Evolutionary conservation across 2,113 vertebrate species (phyloP).

Genomic region (Thymallus thymallus): DNA sequence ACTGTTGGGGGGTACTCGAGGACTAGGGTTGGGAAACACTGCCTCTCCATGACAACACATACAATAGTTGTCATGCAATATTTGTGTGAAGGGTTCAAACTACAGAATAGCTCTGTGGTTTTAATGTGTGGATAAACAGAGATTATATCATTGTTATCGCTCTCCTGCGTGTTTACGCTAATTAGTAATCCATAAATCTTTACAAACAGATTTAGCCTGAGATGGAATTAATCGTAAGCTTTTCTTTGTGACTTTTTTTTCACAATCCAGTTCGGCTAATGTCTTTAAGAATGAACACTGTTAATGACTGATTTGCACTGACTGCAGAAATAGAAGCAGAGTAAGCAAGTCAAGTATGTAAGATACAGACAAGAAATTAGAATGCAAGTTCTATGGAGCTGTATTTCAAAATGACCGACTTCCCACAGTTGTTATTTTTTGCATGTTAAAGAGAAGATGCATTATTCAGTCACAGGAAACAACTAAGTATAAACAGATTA

Average conservation of each 20-base stretch:
- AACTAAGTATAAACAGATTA: slow-evolving; percentile 77
- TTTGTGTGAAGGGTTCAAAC: slow-evolving; percentile 30
- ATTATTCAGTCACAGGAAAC: slow-evolving; percentile 69
- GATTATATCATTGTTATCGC: slow-evolving; percentile 71
- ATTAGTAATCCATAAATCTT: slow-evolving; percentile 72
- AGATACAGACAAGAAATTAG: slow-evolving; percentile 51
- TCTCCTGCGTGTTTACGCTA: slow-evolving; percentile 65
- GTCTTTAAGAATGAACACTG: slow-evolving; percentile 57
- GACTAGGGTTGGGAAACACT: not conserved
- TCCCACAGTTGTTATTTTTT: slow-evolving; percentile 63
- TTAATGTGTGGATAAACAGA: slow-evolving; percentile 59
- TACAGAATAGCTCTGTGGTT: slow-evolving; percentile 48
- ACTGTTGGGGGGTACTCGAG: too few species aligned
- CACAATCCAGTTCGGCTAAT: slow-evolving; percentile 39
- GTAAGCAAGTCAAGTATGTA: slow-evolving; percentile 8
- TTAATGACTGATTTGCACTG: slow-evolving; percentile 58
- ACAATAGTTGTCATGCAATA: slow-evolving; percentile 28
- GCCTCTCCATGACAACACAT: slow-evolving; percentile 3
- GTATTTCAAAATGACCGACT: slow-evolving; percentile 62
- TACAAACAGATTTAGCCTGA: slow-evolving; percentile 64
- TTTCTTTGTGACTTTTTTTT: slow-evolving; percentile 32
- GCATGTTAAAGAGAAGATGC: slow-evolving; percentile 55
- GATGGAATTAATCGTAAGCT: slow-evolving; percentile 58
- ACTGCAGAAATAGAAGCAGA: slow-evolving; percentile 42
- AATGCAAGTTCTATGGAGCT: slow-evolving; percentile 50